Conservation (phyloP, 2,888 invertebrate genomes). For the Tricholauxania praeusta region DNA sequence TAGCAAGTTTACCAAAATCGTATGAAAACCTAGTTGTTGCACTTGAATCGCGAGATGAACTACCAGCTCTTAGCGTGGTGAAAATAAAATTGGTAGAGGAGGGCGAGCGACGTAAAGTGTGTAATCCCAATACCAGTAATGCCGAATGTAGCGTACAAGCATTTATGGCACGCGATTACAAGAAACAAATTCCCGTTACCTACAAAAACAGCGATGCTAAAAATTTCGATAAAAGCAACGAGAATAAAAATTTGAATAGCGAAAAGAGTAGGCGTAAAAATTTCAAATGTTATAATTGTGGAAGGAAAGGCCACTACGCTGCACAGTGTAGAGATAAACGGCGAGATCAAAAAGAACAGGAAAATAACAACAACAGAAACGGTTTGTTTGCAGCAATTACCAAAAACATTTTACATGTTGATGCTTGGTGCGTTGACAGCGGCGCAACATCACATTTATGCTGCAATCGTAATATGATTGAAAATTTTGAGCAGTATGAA, state of each 20-base stretch:
- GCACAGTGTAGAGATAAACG: slow-evolving; percentile 1
- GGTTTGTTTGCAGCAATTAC: slow-evolving; percentile 27
- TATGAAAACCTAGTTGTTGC: slow-evolving; percentile 36
- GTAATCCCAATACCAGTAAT: not conserved
- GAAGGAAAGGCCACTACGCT: slow-evolving; percentile 28
- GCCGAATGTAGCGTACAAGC: slow-evolving; percentile 27
- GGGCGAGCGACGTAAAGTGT: slow-evolving; percentile 21
- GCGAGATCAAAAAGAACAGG: slow-evolving; percentile 15
- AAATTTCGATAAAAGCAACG: not conserved
- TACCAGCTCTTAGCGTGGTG: slow-evolving; percentile 26
- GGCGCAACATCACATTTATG: slow-evolving; percentile 39
- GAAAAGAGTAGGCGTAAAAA: slow-evolving; percentile 8
- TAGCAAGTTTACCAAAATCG: slow-evolving; percentile 36
- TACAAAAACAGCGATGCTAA: not conserved
- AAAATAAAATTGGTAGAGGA: slow-evolving; percentile 38
- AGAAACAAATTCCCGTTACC: not conserved
- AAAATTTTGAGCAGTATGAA: slow-evolving; percentile 12
- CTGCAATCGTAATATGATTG: slow-evolving; percentile 31
- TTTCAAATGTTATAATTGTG: slow-evolving; percentile 30
- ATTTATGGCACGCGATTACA: slow-evolving; percentile 10
- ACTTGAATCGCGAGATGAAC: slow-evolving; percentile 31
- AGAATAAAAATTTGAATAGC: not conserved
- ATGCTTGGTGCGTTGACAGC: slow-evolving; percentile 39
- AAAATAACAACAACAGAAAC: slow-evolving; percentile 21
- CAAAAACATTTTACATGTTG: not conserved